Percentiles rank a stretch among this genome's conserved stretches.
These are phyloP conservation scores for Brachyhypopomus occidentalis DNA, from an alignment of 2,113 vertebrate genomes.

Conservation along the genomic window DNA sequence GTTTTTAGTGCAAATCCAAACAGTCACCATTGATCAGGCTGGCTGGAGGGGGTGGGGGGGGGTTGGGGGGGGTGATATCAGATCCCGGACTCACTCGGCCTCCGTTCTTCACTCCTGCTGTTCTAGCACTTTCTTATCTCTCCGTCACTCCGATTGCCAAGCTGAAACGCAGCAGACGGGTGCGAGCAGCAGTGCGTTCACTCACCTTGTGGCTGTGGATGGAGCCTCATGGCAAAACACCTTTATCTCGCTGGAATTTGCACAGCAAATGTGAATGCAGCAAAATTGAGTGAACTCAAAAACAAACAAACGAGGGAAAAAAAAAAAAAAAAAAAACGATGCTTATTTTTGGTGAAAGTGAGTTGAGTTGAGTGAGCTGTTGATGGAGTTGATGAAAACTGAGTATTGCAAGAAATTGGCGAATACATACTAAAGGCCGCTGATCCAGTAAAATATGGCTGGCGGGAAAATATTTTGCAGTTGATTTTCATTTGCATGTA, in stretches of 20 bases:
- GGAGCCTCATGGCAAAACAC: conserved; percentile 20
- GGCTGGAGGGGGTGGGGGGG: no score
- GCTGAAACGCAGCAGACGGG: conserved; percentile 39
- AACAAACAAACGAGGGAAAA: no score
- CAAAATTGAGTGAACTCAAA: no score
- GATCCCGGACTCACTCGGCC: conserved; percentile 37
- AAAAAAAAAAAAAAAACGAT: no score
- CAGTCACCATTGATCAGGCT: conserved; percentile 90
- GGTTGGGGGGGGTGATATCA: conserved; percentile 69
- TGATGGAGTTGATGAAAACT: no score
- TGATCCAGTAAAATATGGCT: background rate
- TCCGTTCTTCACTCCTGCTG: conserved; percentile 50
- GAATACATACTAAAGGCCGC: no score
- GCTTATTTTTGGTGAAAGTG: no score
- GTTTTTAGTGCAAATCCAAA: conserved; percentile 98
- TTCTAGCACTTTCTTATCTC: conserved; percentile 57
- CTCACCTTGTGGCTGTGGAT: conserved; percentile 24
- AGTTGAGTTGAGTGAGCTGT: no score
- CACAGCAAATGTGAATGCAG: conserved; percentile 16
- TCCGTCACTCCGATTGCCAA: conserved; percentile 54
- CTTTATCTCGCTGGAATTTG: conserved; percentile 22
- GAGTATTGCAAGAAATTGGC: no score
- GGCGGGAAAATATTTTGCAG: background rate
- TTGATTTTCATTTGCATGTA: background rate
- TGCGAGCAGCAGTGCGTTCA: background rate